Conservation (phyloP, 2,888 invertebrate genomes). For the Boloria selene region DNA sequence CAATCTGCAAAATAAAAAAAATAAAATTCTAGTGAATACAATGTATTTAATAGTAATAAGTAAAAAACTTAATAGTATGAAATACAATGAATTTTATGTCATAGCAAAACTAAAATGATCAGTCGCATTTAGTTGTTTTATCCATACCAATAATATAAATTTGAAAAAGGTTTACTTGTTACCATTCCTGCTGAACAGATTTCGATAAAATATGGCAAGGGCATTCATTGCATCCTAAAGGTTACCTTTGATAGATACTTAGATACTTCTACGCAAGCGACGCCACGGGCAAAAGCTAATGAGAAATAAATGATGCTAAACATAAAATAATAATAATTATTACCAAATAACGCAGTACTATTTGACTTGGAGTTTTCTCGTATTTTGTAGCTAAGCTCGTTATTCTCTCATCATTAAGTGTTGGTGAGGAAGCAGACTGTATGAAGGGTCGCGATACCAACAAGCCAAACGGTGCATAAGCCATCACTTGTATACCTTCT, state of each 20-base stretch:
- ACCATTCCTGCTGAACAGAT: no score
- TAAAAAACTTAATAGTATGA: no score
- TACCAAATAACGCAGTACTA: conserved; percentile 85
- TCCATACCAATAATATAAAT: no score
- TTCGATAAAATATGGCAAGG: no score
- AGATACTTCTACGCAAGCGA: no score
- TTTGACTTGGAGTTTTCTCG: conserved; percentile 84
- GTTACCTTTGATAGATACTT: no score
- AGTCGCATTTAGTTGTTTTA: no score
- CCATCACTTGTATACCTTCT: conserved; percentile 20
- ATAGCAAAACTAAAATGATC: no score
- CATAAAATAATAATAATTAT: conserved; percentile 29
- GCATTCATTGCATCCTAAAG: no score
- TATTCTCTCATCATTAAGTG: conserved; percentile 60
- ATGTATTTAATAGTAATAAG: neutral
- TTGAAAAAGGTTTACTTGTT: no score
- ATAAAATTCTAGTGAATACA: neutral
- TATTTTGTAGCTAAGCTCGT: conserved; percentile 83
- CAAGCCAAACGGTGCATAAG: conserved; percentile 25
- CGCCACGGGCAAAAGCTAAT: no score
- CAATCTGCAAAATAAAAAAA: conserved; percentile 18
- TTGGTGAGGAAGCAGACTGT: neutral
- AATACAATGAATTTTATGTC: no score
- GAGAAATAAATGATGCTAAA: neutral
- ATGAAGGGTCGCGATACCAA: conserved; percentile 10